Evolutionary conservation across 2,888 invertebrate species (phyloP).

Genomic region (Archips crataeganus): DNA sequence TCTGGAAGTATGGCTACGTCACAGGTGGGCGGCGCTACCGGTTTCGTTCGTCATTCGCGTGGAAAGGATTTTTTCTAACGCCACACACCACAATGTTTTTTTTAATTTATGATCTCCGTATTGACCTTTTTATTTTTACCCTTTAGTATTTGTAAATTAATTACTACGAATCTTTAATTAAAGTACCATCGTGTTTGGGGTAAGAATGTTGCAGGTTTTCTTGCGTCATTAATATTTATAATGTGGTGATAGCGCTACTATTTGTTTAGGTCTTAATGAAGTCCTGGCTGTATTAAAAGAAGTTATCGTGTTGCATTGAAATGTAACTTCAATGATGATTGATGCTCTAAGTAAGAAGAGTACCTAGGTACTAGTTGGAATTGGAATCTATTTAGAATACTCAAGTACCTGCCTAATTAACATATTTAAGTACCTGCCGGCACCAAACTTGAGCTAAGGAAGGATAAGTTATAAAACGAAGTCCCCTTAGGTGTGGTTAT

Average conservation of each 20-base stretch:
- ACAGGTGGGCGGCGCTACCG: constrained; percentile 69
- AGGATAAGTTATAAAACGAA: too few species aligned
- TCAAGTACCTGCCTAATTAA: too few species aligned
- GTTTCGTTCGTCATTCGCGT: constrained; percentile 43
- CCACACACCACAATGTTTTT: constrained; percentile 16
- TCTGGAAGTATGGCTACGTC: constrained; percentile 52
- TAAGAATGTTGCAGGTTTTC: constrained; percentile 13
- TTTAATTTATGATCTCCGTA: constrained; percentile 11
- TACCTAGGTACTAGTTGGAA: too few species aligned
- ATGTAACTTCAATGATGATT: neutral
- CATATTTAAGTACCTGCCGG: too few species aligned
- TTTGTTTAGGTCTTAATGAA: constrained; percentile 9
- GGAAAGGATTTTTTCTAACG: constrained; percentile 42
- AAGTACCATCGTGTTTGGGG: constrained; percentile 26
- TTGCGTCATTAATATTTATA: constrained; percentile 28
- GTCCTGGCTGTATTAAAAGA: neutral
- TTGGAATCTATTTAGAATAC: too few species aligned
- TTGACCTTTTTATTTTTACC: constrained; percentile 25
- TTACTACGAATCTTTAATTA: constrained; percentile 35
- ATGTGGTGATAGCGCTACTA: constrained; percentile 10
- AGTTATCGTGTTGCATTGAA: constrained; percentile 15
- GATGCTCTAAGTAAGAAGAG: too few species aligned
- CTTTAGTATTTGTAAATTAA: constrained; percentile 37
- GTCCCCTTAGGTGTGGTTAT: too few species aligned
- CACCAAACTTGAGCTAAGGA: too few species aligned